Conservation (phyloP, 2,113 vertebrate species). For the Perca fluviatilis region DNA sequence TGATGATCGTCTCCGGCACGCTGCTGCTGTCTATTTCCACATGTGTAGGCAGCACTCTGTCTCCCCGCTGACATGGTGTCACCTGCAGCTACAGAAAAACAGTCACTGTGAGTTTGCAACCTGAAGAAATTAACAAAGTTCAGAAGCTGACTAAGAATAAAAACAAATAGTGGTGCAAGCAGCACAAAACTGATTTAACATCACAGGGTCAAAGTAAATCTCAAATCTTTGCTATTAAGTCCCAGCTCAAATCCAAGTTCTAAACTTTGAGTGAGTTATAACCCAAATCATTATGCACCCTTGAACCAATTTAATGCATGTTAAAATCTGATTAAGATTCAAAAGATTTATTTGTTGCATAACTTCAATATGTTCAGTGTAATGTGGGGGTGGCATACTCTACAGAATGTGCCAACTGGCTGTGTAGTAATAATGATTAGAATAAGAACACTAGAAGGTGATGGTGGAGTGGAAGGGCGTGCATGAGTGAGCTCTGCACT, state of each 20-base stretch:
- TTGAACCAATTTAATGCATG: background rate
- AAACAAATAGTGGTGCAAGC: no score
- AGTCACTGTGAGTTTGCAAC: background rate
- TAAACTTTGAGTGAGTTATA: background rate
- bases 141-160: background rate
- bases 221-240: no score
- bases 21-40: slow-evolving; percentile 60
- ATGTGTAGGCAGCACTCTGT: slow-evolving; percentile 32
- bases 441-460: background rate
- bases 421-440: background rate
- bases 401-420: background rate
- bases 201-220: no score
- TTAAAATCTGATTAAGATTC: background rate
- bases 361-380: background rate
- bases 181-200: no score
- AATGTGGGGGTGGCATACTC: background rate
- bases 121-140: background rate
- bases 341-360: background rate
- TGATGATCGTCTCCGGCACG: slow-evolving; percentile 41
- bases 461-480: no score
- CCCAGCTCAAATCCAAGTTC: background rate
- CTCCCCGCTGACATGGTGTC: slow-evolving; percentile 48
- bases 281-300: background rate
- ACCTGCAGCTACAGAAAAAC: slow-evolving; percentile 29
- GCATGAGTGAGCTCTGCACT: no score